Percentiles rank a stretch among this genome's conserved stretches.
These are phyloP conservation scores for Ligdia adustata DNA, from an alignment of 2,888 invertebrate genomes.

Conservation along the genomic window DNA sequence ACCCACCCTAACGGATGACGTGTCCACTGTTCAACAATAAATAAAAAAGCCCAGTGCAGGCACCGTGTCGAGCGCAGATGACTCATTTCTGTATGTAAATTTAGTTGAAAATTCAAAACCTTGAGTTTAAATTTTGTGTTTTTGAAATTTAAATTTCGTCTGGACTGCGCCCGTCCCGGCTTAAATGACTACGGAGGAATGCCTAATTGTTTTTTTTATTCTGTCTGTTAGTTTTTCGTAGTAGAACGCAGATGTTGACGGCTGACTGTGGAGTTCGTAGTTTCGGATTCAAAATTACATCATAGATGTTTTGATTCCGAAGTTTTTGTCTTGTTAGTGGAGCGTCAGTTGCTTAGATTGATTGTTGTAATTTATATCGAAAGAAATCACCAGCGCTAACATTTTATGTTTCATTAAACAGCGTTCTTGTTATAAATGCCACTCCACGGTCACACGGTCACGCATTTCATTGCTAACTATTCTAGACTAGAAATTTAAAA, in stretches of 20 bases:
- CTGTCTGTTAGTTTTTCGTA: constrained; percentile 4
- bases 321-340: too few species aligned
- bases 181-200: constrained; percentile 34
- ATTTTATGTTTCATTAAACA: too few species aligned
- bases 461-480: too few species aligned
- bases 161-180: constrained; percentile 28
- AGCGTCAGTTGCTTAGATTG: too few species aligned
- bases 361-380: too few species aligned
- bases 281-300: too few species aligned
- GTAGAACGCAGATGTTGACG: constrained; percentile 16
- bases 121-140: constrained; percentile 39
- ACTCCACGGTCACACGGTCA: too few species aligned
- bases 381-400: too few species aligned
- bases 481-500: too few species aligned
- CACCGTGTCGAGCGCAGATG: constrained; percentile 57
- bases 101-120: constrained; percentile 51
- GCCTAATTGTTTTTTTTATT: constrained; percentile 46
- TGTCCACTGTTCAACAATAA: constrained; percentile 10
- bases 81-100: constrained; percentile 67
- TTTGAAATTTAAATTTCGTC: constrained; percentile 43
- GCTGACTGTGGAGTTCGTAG: constrained; percentile 5
- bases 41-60: constrained; percentile 13
- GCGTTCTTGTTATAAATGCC: too few species aligned
- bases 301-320: too few species aligned
- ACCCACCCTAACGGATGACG: constrained; percentile 14